A percentile compares a stretch with the other conserved stretches of the same genome.
Conservation (phyloP, 37 sponge, comb jelly and placozoan genomes). For the Ianthella basta region DNA sequence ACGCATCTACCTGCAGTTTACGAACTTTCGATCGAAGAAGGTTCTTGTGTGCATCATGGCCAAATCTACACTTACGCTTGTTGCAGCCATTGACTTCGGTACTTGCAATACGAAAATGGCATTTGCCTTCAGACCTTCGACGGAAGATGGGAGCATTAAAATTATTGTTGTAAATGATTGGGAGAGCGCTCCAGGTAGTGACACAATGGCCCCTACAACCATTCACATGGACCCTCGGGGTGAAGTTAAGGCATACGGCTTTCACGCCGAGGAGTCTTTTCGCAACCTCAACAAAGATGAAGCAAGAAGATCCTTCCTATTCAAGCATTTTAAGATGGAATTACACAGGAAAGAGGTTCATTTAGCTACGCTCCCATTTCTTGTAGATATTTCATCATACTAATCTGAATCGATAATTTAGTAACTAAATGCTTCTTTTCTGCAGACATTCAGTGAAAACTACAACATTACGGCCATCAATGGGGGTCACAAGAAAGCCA, state of each 20-base stretch:
- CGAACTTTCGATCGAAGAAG: too few relatives aligned
- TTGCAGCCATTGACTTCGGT: slow-evolving; percentile 34
- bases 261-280: neutral
- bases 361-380: neutral
- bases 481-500: slow-evolving; percentile 3
- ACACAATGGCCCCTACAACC: neutral
- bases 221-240: neutral
- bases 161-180: neutral
- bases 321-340: slow-evolving; percentile 22
- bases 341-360: neutral
- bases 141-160: too few relatives aligned
- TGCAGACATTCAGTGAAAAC: neutral
- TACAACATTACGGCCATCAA: neutral
- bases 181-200: slow-evolving; percentile 8
- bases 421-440: neutral
- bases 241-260: slow-evolving; percentile 10
- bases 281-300: neutral
- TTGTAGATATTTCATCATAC: neutral
- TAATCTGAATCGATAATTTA: too few relatives aligned
- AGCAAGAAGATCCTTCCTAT: neutral
- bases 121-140: neutral
- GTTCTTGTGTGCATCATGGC: too few relatives aligned
- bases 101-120: slow-evolving; percentile 14
- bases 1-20: too few relatives aligned
- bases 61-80: too few relatives aligned